A percentile compares a stretch with the other conserved stretches of the same genome.
These are phyloP conservation scores for Macrobrachium nipponense DNA, from an alignment of 1,140 invertebrate species.

Conservation along the genomic window DNA sequence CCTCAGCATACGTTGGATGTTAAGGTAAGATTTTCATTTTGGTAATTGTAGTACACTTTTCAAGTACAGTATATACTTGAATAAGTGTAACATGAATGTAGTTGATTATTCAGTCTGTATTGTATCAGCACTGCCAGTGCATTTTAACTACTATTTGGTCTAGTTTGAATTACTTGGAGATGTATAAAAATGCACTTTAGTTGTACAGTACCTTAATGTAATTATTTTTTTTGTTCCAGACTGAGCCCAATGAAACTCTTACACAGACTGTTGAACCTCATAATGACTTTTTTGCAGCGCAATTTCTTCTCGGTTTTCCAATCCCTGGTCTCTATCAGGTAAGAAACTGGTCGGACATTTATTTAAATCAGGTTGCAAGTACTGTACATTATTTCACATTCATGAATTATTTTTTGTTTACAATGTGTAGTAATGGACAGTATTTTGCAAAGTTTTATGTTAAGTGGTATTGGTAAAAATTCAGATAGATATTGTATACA, in stretches of 20 bases:
- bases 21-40: constrained; percentile 68
- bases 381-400: too few species aligned
- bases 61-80: background rate
- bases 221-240: constrained; percentile 63
- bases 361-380: background rate
- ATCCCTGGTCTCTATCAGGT: constrained; percentile 68
- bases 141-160: background rate
- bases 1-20: constrained; percentile 67
- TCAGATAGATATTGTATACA: too few species aligned
- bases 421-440: too few species aligned
- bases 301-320: constrained; percentile 78
- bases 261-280: constrained; percentile 79
- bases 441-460: too few species aligned
- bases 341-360: background rate
- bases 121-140: too few species aligned
- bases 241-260: constrained; percentile 70
- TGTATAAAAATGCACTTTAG: constrained; percentile 24
- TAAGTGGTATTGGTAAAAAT: too few species aligned
- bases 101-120: too few species aligned
- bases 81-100: constrained; percentile 11
- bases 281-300: constrained; percentile 83
- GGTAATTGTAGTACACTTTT: background rate
- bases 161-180: background rate
- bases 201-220: background rate
- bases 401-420: too few species aligned